Evolutionary conservation across 2,113 vertebrate species (phyloP), one percentile per base, ranked within the genome.

Genomic region (Poecilia latipinna): DNA sequence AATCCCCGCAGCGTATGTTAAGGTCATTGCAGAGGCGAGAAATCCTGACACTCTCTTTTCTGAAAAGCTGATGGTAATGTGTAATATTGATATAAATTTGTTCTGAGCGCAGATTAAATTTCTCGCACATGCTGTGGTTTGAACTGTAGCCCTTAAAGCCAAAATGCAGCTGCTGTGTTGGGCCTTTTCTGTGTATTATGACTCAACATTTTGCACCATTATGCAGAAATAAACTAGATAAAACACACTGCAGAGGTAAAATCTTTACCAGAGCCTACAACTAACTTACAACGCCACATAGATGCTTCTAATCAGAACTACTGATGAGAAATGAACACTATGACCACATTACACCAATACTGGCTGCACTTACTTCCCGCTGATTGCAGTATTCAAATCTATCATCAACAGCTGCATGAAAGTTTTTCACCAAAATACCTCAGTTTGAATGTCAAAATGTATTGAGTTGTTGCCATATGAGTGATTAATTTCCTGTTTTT

Each of bases 1-100:
- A 57, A 29, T 26, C 42, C 48, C n/a, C 3, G 0, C n/a, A 26
- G 0, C 0, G 7, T 31, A 19, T 48, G 44, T 65, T 5, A 74
- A 31, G 65, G n/a, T n/a, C 28, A 8, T 2, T 17, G n/a, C 39
- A 19, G 37, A 66, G 35, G 37, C 8, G 8, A 68, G 7, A 68
- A 6, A 54, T 54, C 17, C 28, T 24, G 12, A 28, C 35, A 22
- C 8, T 22, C 10, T 66, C 17, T 66, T 66, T 66, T 51, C 42
- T 19, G 57, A 24, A 33, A n/a, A 57, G 29, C 8, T 19, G 28
- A 51, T 31, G 42, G 0, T 37, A 12, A 66, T n/a, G 24, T 11
- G 24, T n/a, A 26, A 42, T 42, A 26, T 39, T 37, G 65, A 39
- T n/a, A 32, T 22, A 32, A 48, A 10, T 32, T 33, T 24, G 51